Conservation (phyloP, 1,140 invertebrate species). For the Zeugodacus cucurbitae region DNA sequence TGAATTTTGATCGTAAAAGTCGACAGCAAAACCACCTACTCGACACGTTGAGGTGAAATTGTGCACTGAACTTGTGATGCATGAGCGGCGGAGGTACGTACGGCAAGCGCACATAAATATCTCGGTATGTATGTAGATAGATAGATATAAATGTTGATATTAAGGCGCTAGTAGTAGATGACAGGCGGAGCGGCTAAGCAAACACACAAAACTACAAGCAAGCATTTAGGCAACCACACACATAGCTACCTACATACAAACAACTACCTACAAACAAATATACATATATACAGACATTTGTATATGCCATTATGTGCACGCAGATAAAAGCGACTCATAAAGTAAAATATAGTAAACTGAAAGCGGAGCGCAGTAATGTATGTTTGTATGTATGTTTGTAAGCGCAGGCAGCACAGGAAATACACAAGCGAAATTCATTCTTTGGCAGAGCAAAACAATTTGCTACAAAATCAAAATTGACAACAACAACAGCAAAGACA, state of each 20-base stretch:
- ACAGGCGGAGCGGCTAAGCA: no score
- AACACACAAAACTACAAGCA: no score
- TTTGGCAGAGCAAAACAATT: background rate
- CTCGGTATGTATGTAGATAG: background rate
- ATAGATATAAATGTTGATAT: no score
- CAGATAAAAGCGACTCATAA: slow-evolving; percentile 23
- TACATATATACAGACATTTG: background rate
- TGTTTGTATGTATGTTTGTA: background rate
- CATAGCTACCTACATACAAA: no score
- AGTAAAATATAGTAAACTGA: background rate
- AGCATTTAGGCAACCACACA: no score
- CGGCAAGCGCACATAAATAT: background rate
- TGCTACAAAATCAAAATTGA: background rate
- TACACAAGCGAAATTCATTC: background rate
- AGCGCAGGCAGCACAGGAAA: background rate
- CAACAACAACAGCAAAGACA: background rate
- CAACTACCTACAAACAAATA: no score
- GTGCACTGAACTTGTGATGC: background rate
- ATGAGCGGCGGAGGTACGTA: background rate
- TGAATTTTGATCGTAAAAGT: slow-evolving; percentile 15
- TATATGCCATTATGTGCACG: background rate
- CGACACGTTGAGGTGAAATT: slow-evolving; percentile 24
- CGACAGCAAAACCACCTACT: slow-evolving; percentile 28
- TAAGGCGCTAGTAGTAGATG: no score
- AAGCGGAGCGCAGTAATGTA: background rate